Evolutionary conservation across 2,888 invertebrate species (phyloP), one percentile per base, ranked within the genome.

Genomic region (Autographa pulchrina): DNA sequence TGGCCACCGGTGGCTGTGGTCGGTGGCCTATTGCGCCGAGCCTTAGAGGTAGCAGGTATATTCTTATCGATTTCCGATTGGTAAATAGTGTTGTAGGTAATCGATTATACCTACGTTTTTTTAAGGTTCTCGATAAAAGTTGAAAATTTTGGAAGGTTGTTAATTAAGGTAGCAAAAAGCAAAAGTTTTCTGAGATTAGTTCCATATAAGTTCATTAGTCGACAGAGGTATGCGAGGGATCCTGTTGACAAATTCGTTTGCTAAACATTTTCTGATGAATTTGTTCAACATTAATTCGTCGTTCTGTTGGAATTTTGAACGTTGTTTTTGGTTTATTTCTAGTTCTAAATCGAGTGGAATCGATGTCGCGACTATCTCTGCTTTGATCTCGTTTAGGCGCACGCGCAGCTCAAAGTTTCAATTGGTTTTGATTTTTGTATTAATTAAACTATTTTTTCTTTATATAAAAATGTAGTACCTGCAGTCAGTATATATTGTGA

Each of bases 221-320:
- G 31, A 31, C 60, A 0, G 20, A 62, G 62, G 64, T 60, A 82
- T 84, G 70, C 61, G 11, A 66, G 62, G 62, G 65, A 86, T 86
- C 77, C 84, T 75, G 68, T 74, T 91, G 92, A 93, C 94, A 93
- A 94, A 94, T 93, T 94, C 86, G 89, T 89, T 70, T 79, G 64
- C 69, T 75, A 76, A 80, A 76, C 61, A 72, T 77, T 62, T 87
- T 89, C 88, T 90, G 91, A 93, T 94, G 91, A 93, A 93, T 92
- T 91, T 91, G 93, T 93, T 82, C 82, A 75, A 87, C 87, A 89
- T 90, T 89, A 82, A 83, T 80, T 86, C 80, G 77, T 86, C 79
- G 81, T 86, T 89, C 84, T 81, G 84, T 85, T 82, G 88, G 92
- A 91, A 94, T 93, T 85, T 86, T 69, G 78, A 85, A 81, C 71